Conservation (phyloP, 2,797 vertebrate species). For the Hydrophis major region DNA sequence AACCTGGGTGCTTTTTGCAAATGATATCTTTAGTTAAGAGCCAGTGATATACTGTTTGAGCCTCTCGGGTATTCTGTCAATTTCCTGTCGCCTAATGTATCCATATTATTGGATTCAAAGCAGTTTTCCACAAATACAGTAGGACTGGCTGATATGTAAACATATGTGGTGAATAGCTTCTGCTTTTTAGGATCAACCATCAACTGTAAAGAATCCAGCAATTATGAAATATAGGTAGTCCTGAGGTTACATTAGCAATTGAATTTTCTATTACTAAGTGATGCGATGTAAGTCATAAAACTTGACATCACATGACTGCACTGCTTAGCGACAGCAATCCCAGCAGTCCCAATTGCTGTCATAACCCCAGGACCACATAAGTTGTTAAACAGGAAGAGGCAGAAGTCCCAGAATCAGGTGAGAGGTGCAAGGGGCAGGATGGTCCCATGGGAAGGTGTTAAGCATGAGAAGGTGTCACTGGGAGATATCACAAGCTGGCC, state of each 20-base stretch:
- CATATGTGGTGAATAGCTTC: neutral
- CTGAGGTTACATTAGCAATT: neutral
- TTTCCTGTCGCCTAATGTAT: neutral
- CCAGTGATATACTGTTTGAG: neutral
- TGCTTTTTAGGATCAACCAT: neutral
- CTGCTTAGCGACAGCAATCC: neutral
- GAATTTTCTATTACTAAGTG: neutral
- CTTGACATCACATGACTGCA: neutral
- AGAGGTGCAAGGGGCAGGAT: neutral
- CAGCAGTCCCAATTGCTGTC: neutral
- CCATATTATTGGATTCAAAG: neutral
- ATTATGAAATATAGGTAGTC: neutral
- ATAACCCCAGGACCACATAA: neutral
- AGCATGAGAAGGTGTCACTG: neutral
- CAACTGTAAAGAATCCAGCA: neutral
- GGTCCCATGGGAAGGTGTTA: neutral
- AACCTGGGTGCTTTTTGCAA: neutral
- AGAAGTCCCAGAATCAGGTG: neutral
- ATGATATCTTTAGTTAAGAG: neutral
- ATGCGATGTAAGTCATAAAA: neutral
- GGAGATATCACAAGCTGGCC: neutral
- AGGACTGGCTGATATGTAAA: neutral
- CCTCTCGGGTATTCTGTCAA: neutral
- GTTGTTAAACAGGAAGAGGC: neutral
- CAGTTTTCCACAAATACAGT: neutral